Evolutionary conservation across 2,888 invertebrate genomes (phyloP).

Genomic region (Gasteruption jaculator): DNA sequence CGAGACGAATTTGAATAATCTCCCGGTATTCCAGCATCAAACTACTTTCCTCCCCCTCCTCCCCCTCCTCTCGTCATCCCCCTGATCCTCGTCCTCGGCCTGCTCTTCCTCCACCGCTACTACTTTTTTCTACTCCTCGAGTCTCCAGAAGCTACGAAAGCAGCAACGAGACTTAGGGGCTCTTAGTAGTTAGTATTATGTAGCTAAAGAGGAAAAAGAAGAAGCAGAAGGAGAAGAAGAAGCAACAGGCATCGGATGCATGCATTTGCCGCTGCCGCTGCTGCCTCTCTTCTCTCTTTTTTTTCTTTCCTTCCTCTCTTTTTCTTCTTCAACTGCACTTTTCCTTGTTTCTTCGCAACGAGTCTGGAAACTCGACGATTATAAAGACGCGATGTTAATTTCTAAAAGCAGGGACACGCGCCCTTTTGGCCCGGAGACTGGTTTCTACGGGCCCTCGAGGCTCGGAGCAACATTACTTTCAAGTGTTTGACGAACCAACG

Average conservation of each 20-base stretch:
- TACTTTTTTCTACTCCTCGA: background rate
- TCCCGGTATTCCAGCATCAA: constrained; percentile 39
- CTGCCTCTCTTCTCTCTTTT: constrained; percentile 8
- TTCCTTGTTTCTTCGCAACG: too few species aligned
- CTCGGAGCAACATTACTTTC: constrained; percentile 48
- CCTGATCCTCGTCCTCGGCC: constrained; percentile 2
- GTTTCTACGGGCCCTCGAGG: constrained; percentile 27
- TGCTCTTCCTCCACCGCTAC: constrained; percentile 10
- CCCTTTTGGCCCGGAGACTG: too few species aligned
- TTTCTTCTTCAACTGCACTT: constrained; percentile 13
- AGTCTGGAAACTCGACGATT: too few species aligned
- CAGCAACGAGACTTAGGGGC: constrained; percentile 6
- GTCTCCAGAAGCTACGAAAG: background rate
- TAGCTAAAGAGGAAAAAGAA: background rate
- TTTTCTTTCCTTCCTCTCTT: constrained; percentile 8
- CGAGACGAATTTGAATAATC: constrained; percentile 49
- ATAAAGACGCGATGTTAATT: too few species aligned
- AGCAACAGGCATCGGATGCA: constrained; percentile 20
- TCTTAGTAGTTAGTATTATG: constrained; percentile 6
- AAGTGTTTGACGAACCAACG: constrained; percentile 49
- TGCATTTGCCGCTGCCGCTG: constrained; percentile 4
- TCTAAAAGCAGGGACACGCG: too few species aligned
- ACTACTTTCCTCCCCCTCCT: background rate
- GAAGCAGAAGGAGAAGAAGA: background rate
- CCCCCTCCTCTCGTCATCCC: background rate